Evolutionary conservation across 2,888 invertebrate species (phyloP), one percentile per base, ranked within the genome.

Genomic region (Tiliacea citrago): DNA sequence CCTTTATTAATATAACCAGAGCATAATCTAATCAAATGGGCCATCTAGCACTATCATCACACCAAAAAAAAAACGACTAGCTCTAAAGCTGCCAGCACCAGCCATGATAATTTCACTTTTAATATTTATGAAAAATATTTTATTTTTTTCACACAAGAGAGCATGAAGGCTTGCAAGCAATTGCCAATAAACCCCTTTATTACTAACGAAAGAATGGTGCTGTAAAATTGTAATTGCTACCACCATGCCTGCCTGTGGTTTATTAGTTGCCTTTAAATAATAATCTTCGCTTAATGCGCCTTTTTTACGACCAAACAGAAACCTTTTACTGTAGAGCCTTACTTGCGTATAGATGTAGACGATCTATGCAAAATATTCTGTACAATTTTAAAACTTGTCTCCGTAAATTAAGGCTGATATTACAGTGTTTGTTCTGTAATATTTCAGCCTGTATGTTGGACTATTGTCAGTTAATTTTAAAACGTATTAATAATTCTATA

Each of bases 191-290:
- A 73, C 77, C 39, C 47, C 58, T 88, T 87, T 88, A 87, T 81
- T 86, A 75, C 81, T 65, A 39, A 75, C 58, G 66, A 66, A 86
- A 79, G 85, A 88, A 88, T 83, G 75, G 84, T 60, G 79, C 61
- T 82, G 84, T 89, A 87, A 88, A 88, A 81, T 63, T 72, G 81
- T 86, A 87, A 90, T 82, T 84, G 88, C 87, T 85, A 87, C 90
- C 89, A 86, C 83, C 82, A 90, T 86, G 45, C 49, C 72, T 45
- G 16, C 67, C 72, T 82, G 86, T 82, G 88, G 86, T 88, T 81
- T 87, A 88, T 87, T 84, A 86, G 84, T 79, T 72, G 73, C 81
- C 24, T 82, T 87, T 85, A 81, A 87, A 88, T 87, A 84, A 88
- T 88, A 82, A 82, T 83, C 81, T 85, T 81, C 81, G 67, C 78